These are phyloP conservation scores for Spilosoma lubricipeda DNA, from an alignment of 2,888 invertebrate genomes.

Conservation along the genomic window DNA sequence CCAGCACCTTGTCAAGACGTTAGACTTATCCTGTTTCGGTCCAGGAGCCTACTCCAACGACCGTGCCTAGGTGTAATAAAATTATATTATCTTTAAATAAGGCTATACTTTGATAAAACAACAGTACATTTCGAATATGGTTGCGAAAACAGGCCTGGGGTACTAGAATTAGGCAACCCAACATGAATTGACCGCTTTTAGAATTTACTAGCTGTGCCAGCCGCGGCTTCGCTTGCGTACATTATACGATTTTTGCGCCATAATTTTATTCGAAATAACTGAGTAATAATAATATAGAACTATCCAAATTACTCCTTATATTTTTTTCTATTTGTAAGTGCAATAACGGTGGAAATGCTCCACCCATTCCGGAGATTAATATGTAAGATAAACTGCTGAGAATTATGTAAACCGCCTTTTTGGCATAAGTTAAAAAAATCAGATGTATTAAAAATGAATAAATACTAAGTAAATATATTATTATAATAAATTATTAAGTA, in stretches of 20 bases:
- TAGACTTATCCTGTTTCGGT: conserved; percentile 44
- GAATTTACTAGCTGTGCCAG: background rate
- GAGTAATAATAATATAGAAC: background rate
- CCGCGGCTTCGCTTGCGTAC: background rate
- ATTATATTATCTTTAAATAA: background rate
- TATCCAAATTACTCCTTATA: background rate
- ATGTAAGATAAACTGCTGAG: background rate
- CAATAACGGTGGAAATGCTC: background rate
- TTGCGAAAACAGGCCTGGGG: background rate
- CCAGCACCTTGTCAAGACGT: conserved; percentile 58
- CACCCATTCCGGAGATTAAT: background rate
- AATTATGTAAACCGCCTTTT: background rate
- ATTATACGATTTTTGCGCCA: background rate
- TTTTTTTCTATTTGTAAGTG: no score
- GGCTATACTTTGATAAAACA: background rate
- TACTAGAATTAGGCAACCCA: background rate
- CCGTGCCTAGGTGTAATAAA: conserved; percentile 37
- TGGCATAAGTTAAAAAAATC: background rate
- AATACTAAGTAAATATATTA: background rate
- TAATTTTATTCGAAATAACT: background rate
- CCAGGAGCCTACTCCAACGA: conserved; percentile 40
- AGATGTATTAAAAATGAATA: background rate
- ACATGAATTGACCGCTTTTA: background rate
- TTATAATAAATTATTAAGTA: background rate
- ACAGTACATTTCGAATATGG: background rate